phyloP scores from a whole-genome alignment of 2,113 vertebrate genomes.

The Leucoraja erinaceus region DNA sequence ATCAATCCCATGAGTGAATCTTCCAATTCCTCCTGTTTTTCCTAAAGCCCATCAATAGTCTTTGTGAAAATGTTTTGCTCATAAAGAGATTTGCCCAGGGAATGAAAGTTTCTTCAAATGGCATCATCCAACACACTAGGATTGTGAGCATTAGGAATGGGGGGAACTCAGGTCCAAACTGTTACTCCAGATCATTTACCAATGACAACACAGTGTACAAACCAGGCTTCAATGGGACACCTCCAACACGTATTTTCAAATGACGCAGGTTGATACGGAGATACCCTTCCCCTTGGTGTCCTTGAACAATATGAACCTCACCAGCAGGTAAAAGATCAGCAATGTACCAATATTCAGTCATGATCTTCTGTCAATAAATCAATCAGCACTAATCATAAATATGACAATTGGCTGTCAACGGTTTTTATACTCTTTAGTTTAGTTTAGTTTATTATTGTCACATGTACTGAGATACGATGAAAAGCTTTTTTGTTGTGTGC shows the following conservation, averaged over 20 bases:
- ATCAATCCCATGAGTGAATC: background rate
- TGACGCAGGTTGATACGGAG: background rate
- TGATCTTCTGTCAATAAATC: background rate
- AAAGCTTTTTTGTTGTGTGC: too few relatives aligned
- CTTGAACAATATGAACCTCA: background rate
- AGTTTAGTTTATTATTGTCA: too few relatives aligned
- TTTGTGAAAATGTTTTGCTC: background rate
- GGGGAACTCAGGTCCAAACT: background rate
- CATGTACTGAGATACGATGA: too few relatives aligned
- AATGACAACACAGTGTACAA: background rate
- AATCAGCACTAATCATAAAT: background rate
- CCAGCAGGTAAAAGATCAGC: background rate
- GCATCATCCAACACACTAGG: too few relatives aligned
- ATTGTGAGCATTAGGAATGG: background rate
- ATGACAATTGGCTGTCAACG: too few relatives aligned
- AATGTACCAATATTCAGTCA: background rate
- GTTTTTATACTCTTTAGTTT: too few relatives aligned
- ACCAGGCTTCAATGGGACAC: background rate
- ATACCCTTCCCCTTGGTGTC: too few relatives aligned
- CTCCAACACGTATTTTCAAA: background rate
- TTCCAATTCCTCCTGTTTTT: background rate
- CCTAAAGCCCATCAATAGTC: background rate
- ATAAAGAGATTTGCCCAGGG: background rate
- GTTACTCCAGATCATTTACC: background rate
- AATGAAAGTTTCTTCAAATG: background rate